phyloP scores from a whole-genome alignment of 2,113 vertebrate genomes.

The Otolemur garnettii region DNA sequence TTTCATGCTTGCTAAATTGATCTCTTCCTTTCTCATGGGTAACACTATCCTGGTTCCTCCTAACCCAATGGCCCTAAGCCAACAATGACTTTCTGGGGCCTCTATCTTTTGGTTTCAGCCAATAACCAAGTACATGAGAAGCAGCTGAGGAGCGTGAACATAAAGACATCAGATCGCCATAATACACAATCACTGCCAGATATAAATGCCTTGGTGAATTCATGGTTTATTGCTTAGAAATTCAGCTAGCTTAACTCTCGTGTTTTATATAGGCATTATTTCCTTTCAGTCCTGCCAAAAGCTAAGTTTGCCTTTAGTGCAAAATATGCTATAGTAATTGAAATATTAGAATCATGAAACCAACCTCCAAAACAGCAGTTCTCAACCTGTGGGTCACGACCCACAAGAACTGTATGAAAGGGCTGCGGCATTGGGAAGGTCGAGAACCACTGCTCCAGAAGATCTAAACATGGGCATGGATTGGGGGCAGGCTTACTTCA shows the following conservation, averaged over 20 bases:
- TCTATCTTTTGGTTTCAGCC: slow-evolving; percentile 5
- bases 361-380: background rate
- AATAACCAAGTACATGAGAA: slow-evolving; percentile 1
- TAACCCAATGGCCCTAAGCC: background rate
- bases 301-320: slow-evolving; percentile 23
- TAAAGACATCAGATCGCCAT: background rate
- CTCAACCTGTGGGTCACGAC: too few species aligned
- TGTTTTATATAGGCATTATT: slow-evolving; percentile 41
- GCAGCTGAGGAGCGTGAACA: background rate
- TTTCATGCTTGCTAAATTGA: slow-evolving; percentile 26
- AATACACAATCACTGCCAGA: background rate
- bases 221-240: slow-evolving; percentile 40
- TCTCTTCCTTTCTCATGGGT: slow-evolving; percentile 47
- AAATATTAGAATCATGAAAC: slow-evolving; percentile 33
- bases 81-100: background rate
- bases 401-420: too few species aligned
- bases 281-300: slow-evolving; percentile 31
- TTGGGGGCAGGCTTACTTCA: slow-evolving; percentile 30
- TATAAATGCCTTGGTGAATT: slow-evolving; percentile 48
- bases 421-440: too few species aligned
- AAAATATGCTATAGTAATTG: background rate
- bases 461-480: background rate
- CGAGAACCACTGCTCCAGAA: background rate
- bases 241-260: background rate
- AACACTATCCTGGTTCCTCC: background rate